Evolutionary conservation across 2,888 invertebrate species (phyloP).

Genomic region (Nymphalis urticae): DNA sequence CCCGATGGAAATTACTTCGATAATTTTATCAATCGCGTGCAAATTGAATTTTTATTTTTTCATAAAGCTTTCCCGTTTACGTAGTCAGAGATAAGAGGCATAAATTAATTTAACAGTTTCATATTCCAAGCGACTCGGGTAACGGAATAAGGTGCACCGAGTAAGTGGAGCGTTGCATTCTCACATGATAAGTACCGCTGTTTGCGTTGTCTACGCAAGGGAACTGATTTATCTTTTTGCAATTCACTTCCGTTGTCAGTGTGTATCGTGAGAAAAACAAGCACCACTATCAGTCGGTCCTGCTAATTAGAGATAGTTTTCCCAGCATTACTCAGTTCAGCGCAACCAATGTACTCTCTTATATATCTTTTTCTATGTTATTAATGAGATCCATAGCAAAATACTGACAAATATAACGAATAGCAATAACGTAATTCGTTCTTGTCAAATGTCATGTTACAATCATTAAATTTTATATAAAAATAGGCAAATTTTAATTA

Average conservation of each 20-base stretch:
- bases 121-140: constrained; percentile 49
- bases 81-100: constrained; percentile 47
- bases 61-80: background rate
- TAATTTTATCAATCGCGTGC: background rate
- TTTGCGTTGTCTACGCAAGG: constrained; percentile 56
- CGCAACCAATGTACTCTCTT: constrained; percentile 12
- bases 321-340: constrained; percentile 23
- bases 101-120: constrained; percentile 39
- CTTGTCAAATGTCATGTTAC: too few relatives aligned
- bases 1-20: background rate
- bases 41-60: background rate
- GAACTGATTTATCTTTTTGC: constrained; percentile 61
- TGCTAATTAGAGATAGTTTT: constrained; percentile 34
- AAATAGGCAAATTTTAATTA: too few relatives aligned
- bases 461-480: too few relatives aligned
- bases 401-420: too few relatives aligned
- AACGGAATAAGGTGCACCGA: constrained; percentile 50
- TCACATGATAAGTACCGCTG: constrained; percentile 65
- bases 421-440: too few relatives aligned
- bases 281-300: constrained; percentile 28
- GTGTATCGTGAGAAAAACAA: constrained; percentile 51
- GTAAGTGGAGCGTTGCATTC: constrained; percentile 75
- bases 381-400: background rate
- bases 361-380: constrained; percentile 6
- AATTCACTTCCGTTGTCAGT: constrained; percentile 58